These are phyloP conservation scores for Drosophila parvula DNA, from an alignment of 1,140 invertebrate genomes.

Conservation along the genomic window DNA sequence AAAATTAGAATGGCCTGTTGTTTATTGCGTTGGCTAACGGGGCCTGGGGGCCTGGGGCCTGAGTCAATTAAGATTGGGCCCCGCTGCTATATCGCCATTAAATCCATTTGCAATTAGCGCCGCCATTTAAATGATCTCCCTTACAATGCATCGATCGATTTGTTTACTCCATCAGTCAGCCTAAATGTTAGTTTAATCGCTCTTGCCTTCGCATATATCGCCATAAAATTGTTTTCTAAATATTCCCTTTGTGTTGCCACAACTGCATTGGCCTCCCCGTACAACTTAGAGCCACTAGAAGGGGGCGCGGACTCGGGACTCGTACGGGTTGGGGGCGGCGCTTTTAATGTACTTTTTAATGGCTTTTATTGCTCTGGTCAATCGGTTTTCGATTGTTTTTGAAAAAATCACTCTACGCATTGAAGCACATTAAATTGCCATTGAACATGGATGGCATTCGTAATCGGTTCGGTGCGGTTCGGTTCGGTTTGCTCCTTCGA, in stretches of 20 bases:
- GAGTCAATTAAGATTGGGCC: slow-evolving; percentile 23
- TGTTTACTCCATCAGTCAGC: slow-evolving; percentile 44
- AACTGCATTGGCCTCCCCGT: slow-evolving; percentile 5
- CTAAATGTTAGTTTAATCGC: slow-evolving; percentile 55
- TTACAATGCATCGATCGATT: slow-evolving; percentile 1
- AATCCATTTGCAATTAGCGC: slow-evolving; percentile 60
- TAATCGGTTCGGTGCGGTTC: slow-evolving; percentile 25
- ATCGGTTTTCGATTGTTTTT: slow-evolving; percentile 67
- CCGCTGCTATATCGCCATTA: slow-evolving; percentile 3
- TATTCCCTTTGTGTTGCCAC: slow-evolving; percentile 15
- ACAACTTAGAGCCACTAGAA: not conserved
- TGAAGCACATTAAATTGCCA: slow-evolving; percentile 59
- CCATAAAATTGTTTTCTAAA: slow-evolving; percentile 31
- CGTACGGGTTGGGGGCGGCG: too few species aligned
- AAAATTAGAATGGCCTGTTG: not conserved
- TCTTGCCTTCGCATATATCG: slow-evolving; percentile 3
- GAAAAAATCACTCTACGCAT: slow-evolving; percentile 28
- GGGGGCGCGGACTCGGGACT: not conserved
- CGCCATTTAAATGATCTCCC: slow-evolving; percentile 55
- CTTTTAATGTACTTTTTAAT: slow-evolving; percentile 74
- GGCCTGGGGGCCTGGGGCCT: not conserved
- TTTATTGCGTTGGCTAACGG: not conserved
- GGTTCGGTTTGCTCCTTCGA: not conserved
- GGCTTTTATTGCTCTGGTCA: slow-evolving; percentile 68
- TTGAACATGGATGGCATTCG: slow-evolving; percentile 41